A percentile compares a stretch with the other conserved stretches of the same genome.
These are phyloP conservation scores for Aphis gossypii DNA, from an alignment of 1,140 invertebrate species.

Conservation along the genomic window DNA sequence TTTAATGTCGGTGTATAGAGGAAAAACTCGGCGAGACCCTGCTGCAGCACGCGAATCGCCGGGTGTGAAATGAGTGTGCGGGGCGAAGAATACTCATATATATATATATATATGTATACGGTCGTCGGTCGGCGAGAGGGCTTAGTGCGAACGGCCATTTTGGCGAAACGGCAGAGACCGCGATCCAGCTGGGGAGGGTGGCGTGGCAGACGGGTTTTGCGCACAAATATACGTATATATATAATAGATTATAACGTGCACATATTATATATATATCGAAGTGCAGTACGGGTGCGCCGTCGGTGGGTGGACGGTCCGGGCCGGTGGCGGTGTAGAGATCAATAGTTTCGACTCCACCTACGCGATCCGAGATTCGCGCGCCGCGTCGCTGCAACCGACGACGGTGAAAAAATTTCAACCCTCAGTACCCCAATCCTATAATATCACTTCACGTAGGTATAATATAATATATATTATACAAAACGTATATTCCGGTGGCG, in stretches of 20 bases:
- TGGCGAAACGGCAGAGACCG: slow-evolving; percentile 39
- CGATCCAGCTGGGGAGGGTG: neutral
- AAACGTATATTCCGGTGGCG: neutral
- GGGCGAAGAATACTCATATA: neutral
- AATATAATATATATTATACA: neutral
- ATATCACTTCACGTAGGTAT: too few species aligned
- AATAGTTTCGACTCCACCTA: slow-evolving; percentile 31
- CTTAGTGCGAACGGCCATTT: slow-evolving; percentile 39
- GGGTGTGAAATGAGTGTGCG: neutral
- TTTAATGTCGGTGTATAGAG: neutral
- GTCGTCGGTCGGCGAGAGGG: neutral
- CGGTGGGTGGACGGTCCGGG: neutral
- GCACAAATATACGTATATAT: neutral
- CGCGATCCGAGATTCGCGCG: neutral
- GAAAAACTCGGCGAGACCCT: neutral
- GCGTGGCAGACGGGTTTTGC: neutral
- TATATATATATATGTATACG: neutral
- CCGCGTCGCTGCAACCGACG: neutral
- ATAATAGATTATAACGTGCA: neutral
- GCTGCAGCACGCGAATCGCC: neutral
- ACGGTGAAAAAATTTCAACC: neutral
- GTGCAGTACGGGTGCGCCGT: neutral
- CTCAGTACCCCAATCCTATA: too few species aligned
- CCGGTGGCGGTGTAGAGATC: slow-evolving; percentile 6
- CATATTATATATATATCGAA: neutral